Conservation (phyloP, 2,888 invertebrate species). For the Tenthredo amoena region DNA sequence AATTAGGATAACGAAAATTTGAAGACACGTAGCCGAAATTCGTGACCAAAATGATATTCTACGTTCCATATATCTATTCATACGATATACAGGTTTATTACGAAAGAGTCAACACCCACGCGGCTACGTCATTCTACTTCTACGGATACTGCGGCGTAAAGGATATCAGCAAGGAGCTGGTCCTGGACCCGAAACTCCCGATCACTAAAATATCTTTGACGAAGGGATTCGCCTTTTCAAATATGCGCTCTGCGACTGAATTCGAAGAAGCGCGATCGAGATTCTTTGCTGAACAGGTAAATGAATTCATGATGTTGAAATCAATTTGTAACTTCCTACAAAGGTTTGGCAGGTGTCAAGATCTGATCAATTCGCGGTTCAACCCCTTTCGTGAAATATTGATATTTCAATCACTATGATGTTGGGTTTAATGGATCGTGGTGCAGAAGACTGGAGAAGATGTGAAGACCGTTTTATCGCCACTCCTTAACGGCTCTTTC, state of each 20-base stretch:
- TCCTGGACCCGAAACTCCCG: constrained; percentile 84
- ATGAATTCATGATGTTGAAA: neutral
- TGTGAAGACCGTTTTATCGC: neutral
- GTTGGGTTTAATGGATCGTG: neutral
- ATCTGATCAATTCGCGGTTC: neutral
- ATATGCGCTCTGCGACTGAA: constrained; percentile 88
- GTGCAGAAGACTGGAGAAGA: neutral
- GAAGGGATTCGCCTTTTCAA: constrained; percentile 90
- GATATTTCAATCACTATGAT: constrained; percentile 33
- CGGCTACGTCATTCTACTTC: constrained; percentile 88
- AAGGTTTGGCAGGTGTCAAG: constrained; percentile 23
- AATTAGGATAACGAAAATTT: neutral
- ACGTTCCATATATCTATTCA: neutral
- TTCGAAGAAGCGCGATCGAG: constrained; percentile 90
- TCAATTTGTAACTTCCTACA: neutral
- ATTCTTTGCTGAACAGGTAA: constrained; percentile 87
- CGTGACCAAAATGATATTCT: neutral
- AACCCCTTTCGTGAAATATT: neutral
- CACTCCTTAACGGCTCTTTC: constrained; percentile 25
- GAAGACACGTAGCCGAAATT: neutral
- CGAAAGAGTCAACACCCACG: constrained; percentile 90
- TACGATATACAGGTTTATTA: constrained; percentile 85
- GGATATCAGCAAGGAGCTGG: constrained; percentile 87
- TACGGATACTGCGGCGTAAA: constrained; percentile 88
- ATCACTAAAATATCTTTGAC: constrained; percentile 89